Percentiles rank a stretch among this genome's conserved stretches.
Evolutionary conservation across 2,888 invertebrate species (phyloP).

Genomic region (Calameuta idolon): DNA sequence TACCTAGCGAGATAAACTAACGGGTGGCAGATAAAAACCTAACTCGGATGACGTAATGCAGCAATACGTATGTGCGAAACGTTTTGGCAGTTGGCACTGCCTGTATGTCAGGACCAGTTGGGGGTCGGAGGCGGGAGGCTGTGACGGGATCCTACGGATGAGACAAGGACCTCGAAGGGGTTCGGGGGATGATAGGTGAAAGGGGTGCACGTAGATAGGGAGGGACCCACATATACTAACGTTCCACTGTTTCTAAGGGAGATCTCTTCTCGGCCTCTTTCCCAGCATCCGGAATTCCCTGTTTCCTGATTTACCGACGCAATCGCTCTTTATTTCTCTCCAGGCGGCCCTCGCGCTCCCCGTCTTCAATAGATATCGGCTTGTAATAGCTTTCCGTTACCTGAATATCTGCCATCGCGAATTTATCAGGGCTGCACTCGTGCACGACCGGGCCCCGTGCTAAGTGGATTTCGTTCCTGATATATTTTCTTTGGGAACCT

Average conservation of each 20-base stretch:
- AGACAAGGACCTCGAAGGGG: not conserved
- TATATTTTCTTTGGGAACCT: not conserved
- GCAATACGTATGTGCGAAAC: constrained; percentile 63
- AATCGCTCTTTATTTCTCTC: constrained; percentile 68
- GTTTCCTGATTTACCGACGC: constrained; percentile 65
- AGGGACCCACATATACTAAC: not conserved
- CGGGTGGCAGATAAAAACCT: not conserved
- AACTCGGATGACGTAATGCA: constrained; percentile 50
- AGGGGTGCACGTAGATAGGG: not conserved
- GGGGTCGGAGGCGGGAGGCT: not conserved
- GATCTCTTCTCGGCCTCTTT: not conserved
- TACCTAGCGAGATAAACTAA: not conserved
- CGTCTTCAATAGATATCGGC: constrained; percentile 65
- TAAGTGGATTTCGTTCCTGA: constrained; percentile 33
- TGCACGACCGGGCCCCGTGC: constrained; percentile 16
- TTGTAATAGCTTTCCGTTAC: constrained; percentile 67
- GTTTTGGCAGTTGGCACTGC: constrained; percentile 24
- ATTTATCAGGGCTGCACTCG: constrained; percentile 36
- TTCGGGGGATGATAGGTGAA: not conserved
- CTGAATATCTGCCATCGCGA: constrained; percentile 54
- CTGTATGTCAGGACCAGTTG: not conserved
- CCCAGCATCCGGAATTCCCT: not conserved
- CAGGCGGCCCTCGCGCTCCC: constrained; percentile 64
- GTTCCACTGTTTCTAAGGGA: not conserved
- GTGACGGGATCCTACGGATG: not conserved